A percentile compares a stretch with the other conserved stretches of the same genome.
Conservation (phyloP, 2,797 vertebrate genomes). For the Cryptoprocta ferox region DNA sequence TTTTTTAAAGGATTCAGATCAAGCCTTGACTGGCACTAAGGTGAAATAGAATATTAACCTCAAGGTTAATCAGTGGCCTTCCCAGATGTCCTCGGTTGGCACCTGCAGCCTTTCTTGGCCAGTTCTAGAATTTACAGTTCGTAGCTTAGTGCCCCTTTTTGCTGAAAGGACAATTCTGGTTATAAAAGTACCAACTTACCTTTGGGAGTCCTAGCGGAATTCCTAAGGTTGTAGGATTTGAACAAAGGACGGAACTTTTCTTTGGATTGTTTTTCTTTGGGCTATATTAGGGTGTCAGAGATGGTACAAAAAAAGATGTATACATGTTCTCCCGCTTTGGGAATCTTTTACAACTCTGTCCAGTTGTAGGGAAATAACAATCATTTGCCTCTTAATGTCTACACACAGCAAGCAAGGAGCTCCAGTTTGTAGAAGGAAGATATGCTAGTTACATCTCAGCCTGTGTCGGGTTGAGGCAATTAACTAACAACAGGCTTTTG, state of each 20-base stretch:
- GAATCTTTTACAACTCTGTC: neutral
- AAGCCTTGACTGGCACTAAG: neutral
- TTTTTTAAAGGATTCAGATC: neutral
- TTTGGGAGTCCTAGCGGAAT: neutral
- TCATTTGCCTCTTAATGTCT: neutral
- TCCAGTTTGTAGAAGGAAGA: neutral
- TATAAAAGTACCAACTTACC: neutral
- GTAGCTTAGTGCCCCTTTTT: neutral
- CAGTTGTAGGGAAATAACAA: neutral
- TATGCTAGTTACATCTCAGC: neutral
- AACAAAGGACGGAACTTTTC: neutral
- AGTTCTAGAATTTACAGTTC: neutral
- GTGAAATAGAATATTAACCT: neutral
- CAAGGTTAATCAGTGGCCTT: neutral
- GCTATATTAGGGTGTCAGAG: neutral
- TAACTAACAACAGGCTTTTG: neutral
- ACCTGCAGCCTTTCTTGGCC: neutral
- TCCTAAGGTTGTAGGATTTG: neutral
- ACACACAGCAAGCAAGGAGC: no score
- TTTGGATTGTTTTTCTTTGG: constrained; percentile 31
- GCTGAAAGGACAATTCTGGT: neutral
- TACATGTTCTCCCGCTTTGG: neutral
- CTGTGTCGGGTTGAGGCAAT: neutral
- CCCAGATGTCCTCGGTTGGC: neutral
- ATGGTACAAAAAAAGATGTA: neutral